Conservation (phyloP, 23 tunicate genomes). For the Halocynthia aurantium region DNA sequence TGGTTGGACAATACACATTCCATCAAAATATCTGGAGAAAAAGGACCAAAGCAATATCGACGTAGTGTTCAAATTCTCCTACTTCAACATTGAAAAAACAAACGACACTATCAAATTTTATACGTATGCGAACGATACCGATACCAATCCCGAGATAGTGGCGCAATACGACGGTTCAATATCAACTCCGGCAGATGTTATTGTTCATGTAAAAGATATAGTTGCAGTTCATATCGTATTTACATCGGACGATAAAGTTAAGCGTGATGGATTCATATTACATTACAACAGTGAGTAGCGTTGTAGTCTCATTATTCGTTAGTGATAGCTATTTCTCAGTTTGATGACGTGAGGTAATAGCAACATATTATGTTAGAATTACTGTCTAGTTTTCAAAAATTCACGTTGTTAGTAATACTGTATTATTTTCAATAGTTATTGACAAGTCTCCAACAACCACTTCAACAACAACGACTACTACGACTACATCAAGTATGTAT, state of each 20-base stretch:
- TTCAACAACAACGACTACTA: background rate
- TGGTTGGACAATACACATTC: conserved; percentile 36
- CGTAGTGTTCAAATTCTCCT: conserved; percentile 24
- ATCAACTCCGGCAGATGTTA: background rate
- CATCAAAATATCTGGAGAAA: conserved; percentile 6
- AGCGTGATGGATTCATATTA: conserved; percentile 16
- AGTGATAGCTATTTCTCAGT: too few species aligned
- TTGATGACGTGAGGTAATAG: too few species aligned
- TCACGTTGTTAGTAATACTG: too few species aligned
- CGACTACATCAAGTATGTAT: background rate
- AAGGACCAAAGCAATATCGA: conserved; percentile 14
- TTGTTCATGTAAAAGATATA: conserved; percentile 1
- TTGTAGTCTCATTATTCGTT: background rate
- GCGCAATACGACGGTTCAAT: conserved; percentile 4
- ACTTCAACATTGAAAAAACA: conserved; percentile 26
- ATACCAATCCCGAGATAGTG: background rate
- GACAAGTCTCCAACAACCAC: background rate
- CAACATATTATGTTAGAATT: too few species aligned
- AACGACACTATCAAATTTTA: conserved; percentile 30
- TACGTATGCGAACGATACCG: conserved; percentile 8
- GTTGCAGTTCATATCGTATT: conserved; percentile 17
- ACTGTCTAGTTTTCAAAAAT: too few species aligned
- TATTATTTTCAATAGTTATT: too few species aligned
- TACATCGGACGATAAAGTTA: background rate
- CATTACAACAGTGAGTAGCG: conserved; percentile 10